These are phyloP conservation scores for Pseudococcus viburni DNA, from an alignment of 2,888 invertebrate genomes.

Conservation along the genomic window DNA sequence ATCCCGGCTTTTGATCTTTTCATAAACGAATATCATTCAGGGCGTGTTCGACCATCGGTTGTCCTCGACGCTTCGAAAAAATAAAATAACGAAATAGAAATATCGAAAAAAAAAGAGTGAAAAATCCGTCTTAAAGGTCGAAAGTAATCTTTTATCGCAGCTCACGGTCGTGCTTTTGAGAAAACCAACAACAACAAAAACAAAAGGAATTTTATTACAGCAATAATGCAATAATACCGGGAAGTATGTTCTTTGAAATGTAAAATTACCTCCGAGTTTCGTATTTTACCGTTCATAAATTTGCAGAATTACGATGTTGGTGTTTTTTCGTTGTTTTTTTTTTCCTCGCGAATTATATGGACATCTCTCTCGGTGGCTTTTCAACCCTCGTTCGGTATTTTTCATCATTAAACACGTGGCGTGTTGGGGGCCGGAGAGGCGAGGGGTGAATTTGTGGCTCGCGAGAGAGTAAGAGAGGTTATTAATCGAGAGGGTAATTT, in stretches of 20 bases:
- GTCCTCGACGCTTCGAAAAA: neutral
- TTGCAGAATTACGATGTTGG: conserved; percentile 47
- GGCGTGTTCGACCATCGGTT: neutral
- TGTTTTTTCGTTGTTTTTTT: neutral
- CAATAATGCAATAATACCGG: conserved; percentile 37
- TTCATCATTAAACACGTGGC: conserved; percentile 41
- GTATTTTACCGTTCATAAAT: conserved; percentile 58
- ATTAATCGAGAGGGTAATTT: conserved; percentile 32
- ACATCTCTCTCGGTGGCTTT: conserved; percentile 1
- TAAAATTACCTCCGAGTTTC: conserved; percentile 15
- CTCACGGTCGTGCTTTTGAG: neutral
- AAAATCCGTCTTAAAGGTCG: conserved; percentile 46
- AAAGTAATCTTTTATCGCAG: conserved; percentile 47
- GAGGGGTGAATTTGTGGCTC: neutral
- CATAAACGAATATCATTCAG: neutral
- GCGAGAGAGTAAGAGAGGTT: conserved; percentile 11
- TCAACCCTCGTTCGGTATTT: neutral
- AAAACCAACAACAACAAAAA: conserved; percentile 28
- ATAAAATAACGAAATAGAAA: neutral
- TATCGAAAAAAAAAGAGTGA: neutral
- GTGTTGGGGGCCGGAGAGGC: neutral
- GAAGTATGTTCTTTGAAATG: conserved; percentile 50
- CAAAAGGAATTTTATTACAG: conserved; percentile 40
- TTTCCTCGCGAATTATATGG: neutral
- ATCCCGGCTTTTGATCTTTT: neutral